Evolutionary conservation across 2,888 invertebrate genomes (phyloP), one percentile per base, ranked within the genome.

Genomic region (Chrysina gloriosa): DNA sequence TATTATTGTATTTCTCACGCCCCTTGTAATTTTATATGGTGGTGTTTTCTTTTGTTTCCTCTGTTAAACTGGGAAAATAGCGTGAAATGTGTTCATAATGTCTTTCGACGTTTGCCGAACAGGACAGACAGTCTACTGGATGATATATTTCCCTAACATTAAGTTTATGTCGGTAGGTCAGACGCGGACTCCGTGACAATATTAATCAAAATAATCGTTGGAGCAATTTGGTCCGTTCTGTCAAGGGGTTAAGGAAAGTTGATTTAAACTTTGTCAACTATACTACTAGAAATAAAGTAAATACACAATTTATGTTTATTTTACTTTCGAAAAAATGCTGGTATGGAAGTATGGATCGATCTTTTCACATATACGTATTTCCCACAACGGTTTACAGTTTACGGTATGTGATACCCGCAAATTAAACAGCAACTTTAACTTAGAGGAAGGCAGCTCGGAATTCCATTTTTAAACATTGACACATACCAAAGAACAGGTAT

Each of bases 131-230:
- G 23, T 56, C 29, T 9, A 34, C 21, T 23, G 11, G 36, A 56
- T 56, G 56, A 56, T 56, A 36, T 56, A 56, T 56, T 56, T 56
- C 21, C 36, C 56, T 23, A 21, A 23, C n/a, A 11, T 36, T 21
- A 23, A 39, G 4, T 56, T 56, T 56, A 36, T 56, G 4, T 23
- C 23, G 34, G 36, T 36, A 21, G 25, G 25, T 25, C n/a, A 48
- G 23, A 48, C 6, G 11, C 9, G 21, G 11, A 21, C 54, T 3
- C 21, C 21, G 21, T n/a, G 23, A 6, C 11, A 23, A 36, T 23
- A 36, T 56, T 56, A 56, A 23, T 56, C 21, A 36, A 56, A 56
- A 36, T 31, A 21, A 54, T 19, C 19, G 21, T 34, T n/a, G 23
- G n/a, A n/a, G 21, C 21, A 21, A 54, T 54, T 31, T 31, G 19